phyloP scores from a whole-genome alignment of 2,888 invertebrate species.

The Drosophila subquinaria region DNA sequence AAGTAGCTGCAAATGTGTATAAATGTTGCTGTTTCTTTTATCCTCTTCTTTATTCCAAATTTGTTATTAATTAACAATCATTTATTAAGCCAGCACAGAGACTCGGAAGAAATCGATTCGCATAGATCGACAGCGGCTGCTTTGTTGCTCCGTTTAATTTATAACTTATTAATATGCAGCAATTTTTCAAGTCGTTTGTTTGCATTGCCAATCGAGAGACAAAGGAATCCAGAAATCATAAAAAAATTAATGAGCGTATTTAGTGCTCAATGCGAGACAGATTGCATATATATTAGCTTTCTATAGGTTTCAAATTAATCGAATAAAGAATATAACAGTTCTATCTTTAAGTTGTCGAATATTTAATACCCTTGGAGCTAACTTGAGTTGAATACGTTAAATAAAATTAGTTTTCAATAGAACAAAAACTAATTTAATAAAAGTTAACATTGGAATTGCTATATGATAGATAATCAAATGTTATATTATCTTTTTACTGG shows the following conservation, averaged over 20 bases:
- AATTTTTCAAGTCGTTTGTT: conserved; percentile 42
- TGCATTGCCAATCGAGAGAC: conserved; percentile 37
- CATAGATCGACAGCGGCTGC: conserved; percentile 46
- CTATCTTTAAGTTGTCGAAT: neutral
- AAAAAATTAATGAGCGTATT: conserved; percentile 47
- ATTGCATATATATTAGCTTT: conserved; percentile 30
- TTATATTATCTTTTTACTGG: neutral
- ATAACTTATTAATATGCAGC: conserved; percentile 70
- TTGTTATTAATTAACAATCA: conserved; percentile 76
- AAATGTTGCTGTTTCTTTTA: conserved; percentile 35
- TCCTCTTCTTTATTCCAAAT: conserved; percentile 50
- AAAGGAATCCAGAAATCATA: conserved; percentile 33
- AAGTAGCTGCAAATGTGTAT: conserved; percentile 51
- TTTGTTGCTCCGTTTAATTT: conserved; percentile 62
- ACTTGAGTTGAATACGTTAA: neutral
- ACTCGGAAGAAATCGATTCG: conserved; percentile 60
- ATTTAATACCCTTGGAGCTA: neutral
- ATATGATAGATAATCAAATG: neutral
- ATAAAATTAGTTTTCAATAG: too few species aligned
- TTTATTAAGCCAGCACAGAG: conserved; percentile 59
- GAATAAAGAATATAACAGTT: neutral
- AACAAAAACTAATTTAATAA: too few species aligned
- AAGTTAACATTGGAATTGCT: too few species aligned
- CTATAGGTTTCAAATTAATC: conserved; percentile 1
- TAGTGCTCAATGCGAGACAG: conserved; percentile 48